Base-by-base conservation (phyloP, 2,888 invertebrate genomes). In the Odontomyia ornata region DNA sequence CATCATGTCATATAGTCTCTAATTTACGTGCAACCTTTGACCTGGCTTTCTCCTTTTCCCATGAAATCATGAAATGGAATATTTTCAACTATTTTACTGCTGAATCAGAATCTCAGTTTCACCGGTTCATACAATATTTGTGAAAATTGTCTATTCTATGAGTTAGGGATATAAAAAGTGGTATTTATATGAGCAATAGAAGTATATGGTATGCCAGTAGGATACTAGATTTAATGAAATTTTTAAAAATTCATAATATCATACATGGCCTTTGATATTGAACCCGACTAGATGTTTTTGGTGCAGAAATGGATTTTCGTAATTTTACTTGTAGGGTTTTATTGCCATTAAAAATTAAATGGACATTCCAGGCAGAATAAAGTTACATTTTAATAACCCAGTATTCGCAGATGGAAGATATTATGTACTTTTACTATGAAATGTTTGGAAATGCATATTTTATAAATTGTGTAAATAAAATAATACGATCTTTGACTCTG, bases 11-110 rank as follows among this genome's bases (percentile, higher is more conserved):
- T 77, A 79, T 52, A 79, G 75, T 77, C 77, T 72, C 79, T 77
- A 79, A 79, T 77, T 77, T 77, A 79, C 76, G 75, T 77, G 23
- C 69, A 76, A 79, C 79, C 79, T 79, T 76, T 79, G 77, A 77
- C 77, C 76, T 73, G 71, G 46, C 52, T 73, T 76, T 75, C 71
- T 56, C 60, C 60, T 79, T 78, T 79, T 76, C 76, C n/a, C n/a
- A n/a, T n/a, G n/a, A n/a, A n/a, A n/a, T n/a, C 77, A 77, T 76
- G 71, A 75, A 60, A n/a, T 36, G 57, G 27, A 64, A 71, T 52
- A 25, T 71, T 72, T 72, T 56, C 21, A 23, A 27, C 30, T 72
- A 72, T 30, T 72, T 56, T 72, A 56, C 56, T 72, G 72, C 28
- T 11, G 56, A 56, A 72, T 72, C 28, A 28, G 72, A 27, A 28